Evolutionary conservation across 2,888 invertebrate species (phyloP), one percentile per base, ranked within the genome.

Genomic region (Tillus elongatus): DNA sequence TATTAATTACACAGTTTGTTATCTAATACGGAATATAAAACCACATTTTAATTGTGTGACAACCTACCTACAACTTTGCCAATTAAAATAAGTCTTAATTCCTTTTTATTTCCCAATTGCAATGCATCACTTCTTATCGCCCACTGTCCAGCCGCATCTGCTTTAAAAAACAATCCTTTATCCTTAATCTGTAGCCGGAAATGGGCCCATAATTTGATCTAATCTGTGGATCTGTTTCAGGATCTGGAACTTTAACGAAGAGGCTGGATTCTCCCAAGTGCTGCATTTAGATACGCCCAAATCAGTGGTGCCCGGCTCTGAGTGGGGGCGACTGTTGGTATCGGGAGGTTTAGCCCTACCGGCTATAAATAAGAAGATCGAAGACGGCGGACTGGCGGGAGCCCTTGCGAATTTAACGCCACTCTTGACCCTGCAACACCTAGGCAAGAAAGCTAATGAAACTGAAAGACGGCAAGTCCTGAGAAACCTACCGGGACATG

Each of bases 231-330:
- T n/a, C n/a, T 9, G 6, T 29, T 34, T 33, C 63, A 78, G 79
- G 53, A 73, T 79, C 41, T 79, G 78, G 77, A 78, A 77, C 55
- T 78, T 77, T 64, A 79, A 79, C 52, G 78, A 79, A 54, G 78
- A 79, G 59, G 76, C 78, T 0, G 79, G 79, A 1, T 79, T 77
- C 55, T 78, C 78, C 0, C 78, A 79, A 68, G 78, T 79, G 0
- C 60, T 79, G 0, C 78, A 78, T 51, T 66, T 79, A 1, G 75
- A 76, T 43, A 68, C 78, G 1, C 78, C 78, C 1, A 72, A 71
- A 35, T 75, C 75, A 2, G 74, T 77, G 1, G 75, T 79, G 0
- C 77, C 79, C 1, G 78, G 78, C 0, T 76, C 78, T 0, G 77
- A 78, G 36, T 70, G 71, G 41, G 79, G 79, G 0, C 70, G 73